Base-by-base conservation (phyloP, 2,888 invertebrate species). In the Tineola bisselliella region DNA sequence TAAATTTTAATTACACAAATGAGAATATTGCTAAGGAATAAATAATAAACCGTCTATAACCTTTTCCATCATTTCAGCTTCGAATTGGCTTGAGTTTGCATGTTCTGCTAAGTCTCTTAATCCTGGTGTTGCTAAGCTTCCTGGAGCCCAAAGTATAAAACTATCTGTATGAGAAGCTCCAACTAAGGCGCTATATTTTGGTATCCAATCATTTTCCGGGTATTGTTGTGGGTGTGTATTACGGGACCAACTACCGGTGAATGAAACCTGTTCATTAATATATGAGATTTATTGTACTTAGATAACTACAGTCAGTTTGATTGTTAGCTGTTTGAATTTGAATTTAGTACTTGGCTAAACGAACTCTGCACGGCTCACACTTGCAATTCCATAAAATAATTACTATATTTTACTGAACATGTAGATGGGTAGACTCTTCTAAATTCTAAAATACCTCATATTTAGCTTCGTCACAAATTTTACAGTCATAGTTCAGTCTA, bases 181-280 rank as follows among this genome's bases (percentile, higher is more conserved):
- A 0, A 82, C 77, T 31, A 86, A 63, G 61, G 84, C 79, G 59
- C 86, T 86, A 66, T 75, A 86, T 6, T 70, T 72, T 8, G 82
- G 82, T 4, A 76, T 62, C 83, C 83, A 83, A 60, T 84, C 84
- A 62, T 82, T 84, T 62, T 84, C 84, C 0, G 86, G 86, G 25
- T 75, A 84, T 0, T 73, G 62, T 1, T 72, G 74, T 0, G 81
- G 80, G 64, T 86, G 86, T 0, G 82, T 84, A 63, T 84, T 80
- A 1, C 84, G 72, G 0, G 84, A 86, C 86, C 86, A 86, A 33
- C 82, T 68, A 2, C 86, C 86, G 1, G 76, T 79, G 61, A 84
- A 86, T 0, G 76, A 70, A 30, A 84, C 64, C 84, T 84, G 33
- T 10, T 15, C 62, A 62, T 4, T 19, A 48, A 54, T 54, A 6